Percentiles rank a stretch among this genome's conserved stretches.
Conservation (phyloP, 2,113 vertebrate species). For the Struthidea cinerea region DNA sequence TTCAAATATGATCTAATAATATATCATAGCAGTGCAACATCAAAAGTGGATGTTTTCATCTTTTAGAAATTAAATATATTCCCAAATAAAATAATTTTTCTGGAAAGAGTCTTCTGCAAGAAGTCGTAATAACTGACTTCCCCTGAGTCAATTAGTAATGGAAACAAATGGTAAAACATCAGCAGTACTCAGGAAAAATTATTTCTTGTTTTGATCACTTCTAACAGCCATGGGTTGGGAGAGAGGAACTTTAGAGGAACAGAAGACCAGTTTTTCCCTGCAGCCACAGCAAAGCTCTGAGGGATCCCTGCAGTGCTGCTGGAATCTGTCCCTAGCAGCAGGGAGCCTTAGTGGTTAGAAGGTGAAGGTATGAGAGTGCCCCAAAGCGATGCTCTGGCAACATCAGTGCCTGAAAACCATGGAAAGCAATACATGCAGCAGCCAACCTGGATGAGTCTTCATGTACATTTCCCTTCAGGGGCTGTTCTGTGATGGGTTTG, state of each 20-base stretch:
- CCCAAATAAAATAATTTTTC: not conserved
- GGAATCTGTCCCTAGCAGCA: not conserved
- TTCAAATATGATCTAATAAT: constrained; percentile 6
- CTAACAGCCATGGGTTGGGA: not conserved
- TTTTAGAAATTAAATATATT: not conserved
- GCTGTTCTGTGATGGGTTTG: not conserved
- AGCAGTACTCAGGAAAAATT: not conserved
- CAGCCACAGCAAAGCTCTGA: not conserved
- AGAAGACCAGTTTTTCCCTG: not conserved
- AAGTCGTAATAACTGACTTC: not conserved
- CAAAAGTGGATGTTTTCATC: not conserved
- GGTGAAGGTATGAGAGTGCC: not conserved
- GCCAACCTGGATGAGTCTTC: not conserved
- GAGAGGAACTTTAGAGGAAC: not conserved
- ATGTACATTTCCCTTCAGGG: not conserved
- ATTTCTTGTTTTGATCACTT: not conserved
- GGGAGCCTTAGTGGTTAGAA: not conserved
- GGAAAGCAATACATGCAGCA: not conserved
- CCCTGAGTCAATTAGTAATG: not conserved
- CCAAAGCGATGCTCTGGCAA: not conserved
- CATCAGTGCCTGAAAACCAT: not conserved
- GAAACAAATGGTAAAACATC: constrained; percentile 10
- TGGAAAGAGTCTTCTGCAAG: not conserved
- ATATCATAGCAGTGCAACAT: not conserved
- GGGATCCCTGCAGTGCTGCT: not conserved